phyloP scores from a whole-genome alignment of 2,797 vertebrate genomes.

The Tauraco hartlaubi region DNA sequence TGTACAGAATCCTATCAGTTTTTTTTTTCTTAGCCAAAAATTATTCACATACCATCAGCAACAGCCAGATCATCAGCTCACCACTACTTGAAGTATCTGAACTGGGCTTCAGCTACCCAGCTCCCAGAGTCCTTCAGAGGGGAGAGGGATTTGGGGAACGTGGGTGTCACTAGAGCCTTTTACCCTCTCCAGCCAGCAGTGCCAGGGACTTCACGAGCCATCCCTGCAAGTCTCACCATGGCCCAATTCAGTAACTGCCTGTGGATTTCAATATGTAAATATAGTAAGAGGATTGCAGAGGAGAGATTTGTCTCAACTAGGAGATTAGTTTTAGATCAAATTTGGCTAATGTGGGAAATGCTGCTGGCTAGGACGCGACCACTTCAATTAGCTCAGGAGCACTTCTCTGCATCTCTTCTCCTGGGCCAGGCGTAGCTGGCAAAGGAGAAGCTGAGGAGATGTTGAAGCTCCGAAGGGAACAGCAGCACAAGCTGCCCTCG shows the following conservation, averaged over 20 bases:
- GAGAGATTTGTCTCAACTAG: conserved; percentile 17
- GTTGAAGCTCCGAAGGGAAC: not conserved
- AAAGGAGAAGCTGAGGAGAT: not conserved
- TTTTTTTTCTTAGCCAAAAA: not conserved
- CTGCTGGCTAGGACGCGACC: conserved; percentile 1
- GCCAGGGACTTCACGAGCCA: not conserved
- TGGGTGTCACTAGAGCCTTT: not conserved
- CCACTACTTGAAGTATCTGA: not conserved
- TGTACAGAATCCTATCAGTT: not conserved
- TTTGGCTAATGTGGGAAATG: conserved; percentile 25
- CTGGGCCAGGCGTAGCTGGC: not conserved
- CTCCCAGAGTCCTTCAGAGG: not conserved
- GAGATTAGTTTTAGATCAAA: conserved; percentile 47
- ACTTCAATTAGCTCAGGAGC: conserved; percentile 28
- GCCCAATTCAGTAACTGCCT: not conserved
- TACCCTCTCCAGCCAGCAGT: not conserved
- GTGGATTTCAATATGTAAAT: not conserved
- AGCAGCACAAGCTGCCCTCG: not conserved
- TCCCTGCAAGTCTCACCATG: not conserved
- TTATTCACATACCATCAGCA: not conserved
- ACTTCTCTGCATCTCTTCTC: not conserved
- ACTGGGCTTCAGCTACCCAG: not conserved
- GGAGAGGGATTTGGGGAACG: not conserved
- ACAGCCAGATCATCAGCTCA: not conserved
- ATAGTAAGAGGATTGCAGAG: conserved; percentile 28